Conservation (phyloP, 2,888 invertebrate genomes). For the Trissolcus japonicus region DNA sequence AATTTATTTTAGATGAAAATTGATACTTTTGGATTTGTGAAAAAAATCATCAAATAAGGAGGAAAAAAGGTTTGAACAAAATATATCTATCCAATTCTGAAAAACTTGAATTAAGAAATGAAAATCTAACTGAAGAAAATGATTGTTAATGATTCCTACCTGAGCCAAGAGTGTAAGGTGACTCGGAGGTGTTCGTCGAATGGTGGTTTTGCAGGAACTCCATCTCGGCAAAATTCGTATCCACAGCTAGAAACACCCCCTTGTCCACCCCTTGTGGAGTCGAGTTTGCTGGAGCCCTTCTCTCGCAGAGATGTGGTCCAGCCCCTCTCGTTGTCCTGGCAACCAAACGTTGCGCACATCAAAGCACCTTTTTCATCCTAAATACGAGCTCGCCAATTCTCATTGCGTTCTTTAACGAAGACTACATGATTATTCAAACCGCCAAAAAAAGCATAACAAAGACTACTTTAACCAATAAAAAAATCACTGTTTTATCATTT, state of each 20-base stretch:
- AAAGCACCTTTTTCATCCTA: constrained; percentile 60
- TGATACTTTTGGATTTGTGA: neutral
- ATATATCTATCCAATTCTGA: too few relatives aligned
- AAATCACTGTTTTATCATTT: neutral
- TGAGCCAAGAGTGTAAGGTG: constrained; percentile 73
- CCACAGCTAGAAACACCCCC: constrained; percentile 72
- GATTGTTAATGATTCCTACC: constrained; percentile 59
- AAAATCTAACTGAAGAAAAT: neutral
- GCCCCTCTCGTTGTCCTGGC: constrained; percentile 74
- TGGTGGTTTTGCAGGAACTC: constrained; percentile 76
- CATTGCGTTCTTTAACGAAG: constrained; percentile 35
- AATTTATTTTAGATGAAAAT: too few relatives aligned
- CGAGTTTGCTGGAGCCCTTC: constrained; percentile 60
- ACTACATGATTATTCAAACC: constrained; percentile 22
- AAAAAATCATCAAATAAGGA: neutral
- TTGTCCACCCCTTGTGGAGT: constrained; percentile 63
- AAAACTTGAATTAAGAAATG: neutral
- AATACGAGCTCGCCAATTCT: constrained; percentile 43
- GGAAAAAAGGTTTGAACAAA: neutral
- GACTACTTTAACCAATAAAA: constrained; percentile 16
- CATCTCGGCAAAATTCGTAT: constrained; percentile 74
- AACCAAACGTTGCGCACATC: constrained; percentile 67
- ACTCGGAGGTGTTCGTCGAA: constrained; percentile 74
- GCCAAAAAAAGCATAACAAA: constrained; percentile 1
- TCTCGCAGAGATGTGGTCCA: constrained; percentile 71